Evolutionary conservation across 2,888 invertebrate species (phyloP), one percentile per base, ranked within the genome.

Genomic region (Scelioninae gen. 2): DNA sequence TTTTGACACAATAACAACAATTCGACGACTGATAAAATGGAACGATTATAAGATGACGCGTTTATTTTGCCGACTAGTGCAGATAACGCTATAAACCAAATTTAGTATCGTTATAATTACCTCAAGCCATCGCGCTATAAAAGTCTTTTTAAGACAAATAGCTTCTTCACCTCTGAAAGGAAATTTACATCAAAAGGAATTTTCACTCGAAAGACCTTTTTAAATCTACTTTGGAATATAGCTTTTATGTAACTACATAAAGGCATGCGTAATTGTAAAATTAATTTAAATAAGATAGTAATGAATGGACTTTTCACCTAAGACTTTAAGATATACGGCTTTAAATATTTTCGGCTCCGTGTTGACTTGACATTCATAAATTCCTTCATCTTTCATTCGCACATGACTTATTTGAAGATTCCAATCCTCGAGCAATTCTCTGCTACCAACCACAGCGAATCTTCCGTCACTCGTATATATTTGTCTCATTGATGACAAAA

Each of bases 361-460:
- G 87, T 95, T 95, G 80, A 95, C 93, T 89, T 95, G 95, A 81
- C 94, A 94, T 87, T 94, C 94, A 88, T 94, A 94, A 76, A 94
- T 92, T 11, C 88, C 88, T 37, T 87, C 87, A 79, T 88, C 88
- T 71, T 87, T 82, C 73, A 86, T 89, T 82, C 91, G 91, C 35
- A 90, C 88, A 78, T 86, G 87, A 77, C 87, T 87, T 65, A 89
- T 87, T 77, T 86, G 85, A 65, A 89, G 85, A 76, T 88, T 88
- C 92, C 92, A 92, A 79, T 91, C 91, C 80, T 91, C 90, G 0
- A 90, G 89, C 67, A 88, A 88, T 79, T 91, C 90, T 2, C 90
- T 89, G 81, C 91, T 91, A 53, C 80, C 77, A n/a, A 91, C 87
- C 9, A 91, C 91, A 2, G 90, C 89, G 84, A 92, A 92, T 37